Percentiles rank a stretch among this genome's conserved stretches.
Conservation (phyloP, 2,797 vertebrate species). For the Carcharodon carcharias region DNA sequence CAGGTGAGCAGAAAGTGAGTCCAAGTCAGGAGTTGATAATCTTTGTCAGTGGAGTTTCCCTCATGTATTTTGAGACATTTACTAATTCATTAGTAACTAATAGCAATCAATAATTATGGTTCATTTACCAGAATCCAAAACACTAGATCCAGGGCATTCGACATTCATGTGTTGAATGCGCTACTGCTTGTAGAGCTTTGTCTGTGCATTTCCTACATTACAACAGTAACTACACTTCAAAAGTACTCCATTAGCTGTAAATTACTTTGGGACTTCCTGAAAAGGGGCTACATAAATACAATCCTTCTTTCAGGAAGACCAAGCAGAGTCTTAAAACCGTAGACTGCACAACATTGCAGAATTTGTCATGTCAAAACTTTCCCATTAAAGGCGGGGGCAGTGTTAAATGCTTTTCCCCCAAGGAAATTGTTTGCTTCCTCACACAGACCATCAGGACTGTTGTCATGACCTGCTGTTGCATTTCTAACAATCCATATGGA, state of each 20-base stretch:
- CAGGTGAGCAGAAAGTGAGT: neutral
- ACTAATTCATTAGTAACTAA: neutral
- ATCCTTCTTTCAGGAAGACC: neutral
- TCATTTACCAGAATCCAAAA: neutral
- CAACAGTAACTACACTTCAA: neutral
- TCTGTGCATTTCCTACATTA: neutral
- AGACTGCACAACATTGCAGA: no score
- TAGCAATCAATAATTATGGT: neutral
- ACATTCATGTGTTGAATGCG: neutral
- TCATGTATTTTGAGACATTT: neutral
- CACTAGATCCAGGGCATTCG: neutral
- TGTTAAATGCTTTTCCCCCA: neutral
- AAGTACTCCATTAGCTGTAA: neutral
- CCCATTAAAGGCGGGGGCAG: neutral
- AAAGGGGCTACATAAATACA: neutral
- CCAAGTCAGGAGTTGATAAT: neutral
- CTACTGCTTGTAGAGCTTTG: neutral
- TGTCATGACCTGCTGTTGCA: neutral
- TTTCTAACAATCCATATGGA: neutral
- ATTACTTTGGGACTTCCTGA: neutral
- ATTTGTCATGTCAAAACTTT: neutral
- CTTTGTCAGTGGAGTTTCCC: neutral
- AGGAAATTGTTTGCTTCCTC: neutral
- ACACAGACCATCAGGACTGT: neutral
- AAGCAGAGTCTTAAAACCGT: neutral